Conservation (phyloP, 2,888 invertebrate genomes). For the Leptarthrus brevirostris region DNA sequence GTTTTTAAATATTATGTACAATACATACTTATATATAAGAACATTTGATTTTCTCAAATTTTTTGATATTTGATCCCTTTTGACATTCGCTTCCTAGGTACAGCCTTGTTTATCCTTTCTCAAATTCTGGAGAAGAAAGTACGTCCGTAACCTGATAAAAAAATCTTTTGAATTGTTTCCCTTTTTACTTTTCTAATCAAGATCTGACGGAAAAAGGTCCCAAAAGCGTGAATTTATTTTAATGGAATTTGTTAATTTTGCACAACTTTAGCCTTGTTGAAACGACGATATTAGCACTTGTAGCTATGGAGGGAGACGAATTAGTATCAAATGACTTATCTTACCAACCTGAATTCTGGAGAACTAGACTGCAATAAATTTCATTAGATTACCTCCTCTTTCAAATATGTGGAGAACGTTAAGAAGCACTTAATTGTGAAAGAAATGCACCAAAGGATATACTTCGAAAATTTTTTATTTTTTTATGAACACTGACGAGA, state of each 20-base stretch:
- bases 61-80: no score
- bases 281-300: not conserved
- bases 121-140: no score
- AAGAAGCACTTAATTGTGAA: slow-evolving; percentile 30
- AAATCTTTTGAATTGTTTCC: no score
- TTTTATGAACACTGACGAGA: slow-evolving; percentile 10
- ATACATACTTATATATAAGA: no score
- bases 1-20: no score
- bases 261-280: no score
- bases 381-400: slow-evolving; percentile 7
- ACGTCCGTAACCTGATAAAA: no score
- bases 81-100: no score
- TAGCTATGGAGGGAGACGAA: not conserved
- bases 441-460: not conserved
- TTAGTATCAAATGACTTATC: not conserved
- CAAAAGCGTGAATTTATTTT: not conserved
- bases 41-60: no score
- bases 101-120: no score
- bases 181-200: no score
- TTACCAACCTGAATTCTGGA: not conserved
- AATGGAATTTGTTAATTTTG: slow-evolving; percentile 13
- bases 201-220: no score
- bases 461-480: slow-evolving; percentile 4
- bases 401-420: not conserved
- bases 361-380: slow-evolving; percentile 30